Percentiles rank a stretch among this genome's conserved stretches.
These are phyloP conservation scores for Dromas ardeola DNA, from an alignment of 2,113 vertebrate species.

Conservation along the genomic window DNA sequence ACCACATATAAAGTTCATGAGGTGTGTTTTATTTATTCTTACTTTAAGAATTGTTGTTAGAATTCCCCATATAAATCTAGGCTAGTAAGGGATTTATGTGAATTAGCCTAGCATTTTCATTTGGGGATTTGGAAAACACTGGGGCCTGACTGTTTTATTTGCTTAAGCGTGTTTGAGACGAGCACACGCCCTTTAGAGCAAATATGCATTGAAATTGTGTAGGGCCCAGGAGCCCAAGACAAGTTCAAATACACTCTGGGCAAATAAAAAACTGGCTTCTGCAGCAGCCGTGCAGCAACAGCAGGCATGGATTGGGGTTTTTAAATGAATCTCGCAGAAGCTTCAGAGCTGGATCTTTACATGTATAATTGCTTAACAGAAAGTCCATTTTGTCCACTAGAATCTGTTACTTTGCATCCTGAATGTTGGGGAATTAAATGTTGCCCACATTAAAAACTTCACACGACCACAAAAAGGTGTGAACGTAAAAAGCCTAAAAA, in stretches of 20 bases:
- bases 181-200: background rate
- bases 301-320: background rate
- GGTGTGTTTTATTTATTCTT: constrained; percentile 19
- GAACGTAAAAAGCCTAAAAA: background rate
- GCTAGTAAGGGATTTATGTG: background rate
- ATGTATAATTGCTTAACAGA: background rate
- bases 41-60: background rate
- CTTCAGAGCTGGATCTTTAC: background rate
- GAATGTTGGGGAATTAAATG: background rate
- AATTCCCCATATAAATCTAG: background rate
- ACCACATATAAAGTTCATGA: background rate
- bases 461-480: background rate
- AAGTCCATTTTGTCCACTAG: background rate
- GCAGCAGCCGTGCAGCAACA: background rate
- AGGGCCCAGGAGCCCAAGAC: background rate
- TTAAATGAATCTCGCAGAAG: background rate
- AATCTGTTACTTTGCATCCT: background rate
- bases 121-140: background rate
- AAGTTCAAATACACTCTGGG: background rate
- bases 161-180: background rate
- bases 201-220: background rate
- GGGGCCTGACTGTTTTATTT: background rate
- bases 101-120: background rate
- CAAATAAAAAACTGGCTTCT: background rate
- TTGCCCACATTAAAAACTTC: background rate